These are phyloP conservation scores for Diplogasteroides magnus DNA, from an alignment of 1,140 invertebrate species.

Conservation along the genomic window DNA sequence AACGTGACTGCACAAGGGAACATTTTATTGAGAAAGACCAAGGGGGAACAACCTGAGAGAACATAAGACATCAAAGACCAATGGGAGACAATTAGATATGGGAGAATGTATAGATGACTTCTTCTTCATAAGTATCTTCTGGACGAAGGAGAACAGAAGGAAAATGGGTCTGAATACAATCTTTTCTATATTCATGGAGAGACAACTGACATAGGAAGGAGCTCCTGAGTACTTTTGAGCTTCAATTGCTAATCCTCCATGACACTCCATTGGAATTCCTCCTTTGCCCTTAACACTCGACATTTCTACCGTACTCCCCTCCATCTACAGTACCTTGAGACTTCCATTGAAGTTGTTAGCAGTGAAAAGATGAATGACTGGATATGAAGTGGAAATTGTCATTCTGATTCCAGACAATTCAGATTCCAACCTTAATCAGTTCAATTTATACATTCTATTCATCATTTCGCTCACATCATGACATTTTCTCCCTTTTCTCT, in stretches of 20 bases:
- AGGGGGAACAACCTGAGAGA: neutral
- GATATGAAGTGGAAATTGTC: neutral
- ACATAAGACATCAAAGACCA: neutral
- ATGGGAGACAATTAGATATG: neutral
- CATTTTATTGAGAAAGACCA: neutral
- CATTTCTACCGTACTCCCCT: neutral
- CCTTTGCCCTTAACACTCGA: neutral
- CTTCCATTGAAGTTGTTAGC: neutral
- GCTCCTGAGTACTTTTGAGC: neutral
- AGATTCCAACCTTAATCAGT: neutral
- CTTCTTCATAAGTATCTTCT: neutral
- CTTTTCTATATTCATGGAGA: too few relatives aligned
- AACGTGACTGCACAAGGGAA: neutral
- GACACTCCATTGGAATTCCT: neutral
- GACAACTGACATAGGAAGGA: neutral
- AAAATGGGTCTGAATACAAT: neutral
- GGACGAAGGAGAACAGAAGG: neutral
- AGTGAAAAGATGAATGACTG: neutral
- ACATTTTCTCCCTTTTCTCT: neutral
- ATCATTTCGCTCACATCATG: neutral
- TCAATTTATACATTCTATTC: too few relatives aligned
- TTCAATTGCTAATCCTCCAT: neutral
- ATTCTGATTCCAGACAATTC: neutral
- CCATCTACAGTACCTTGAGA: neutral
- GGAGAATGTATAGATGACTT: neutral